phyloP scores from a whole-genome alignment of 2,113 vertebrate genomes.

The Paratilapia polleni region DNA sequence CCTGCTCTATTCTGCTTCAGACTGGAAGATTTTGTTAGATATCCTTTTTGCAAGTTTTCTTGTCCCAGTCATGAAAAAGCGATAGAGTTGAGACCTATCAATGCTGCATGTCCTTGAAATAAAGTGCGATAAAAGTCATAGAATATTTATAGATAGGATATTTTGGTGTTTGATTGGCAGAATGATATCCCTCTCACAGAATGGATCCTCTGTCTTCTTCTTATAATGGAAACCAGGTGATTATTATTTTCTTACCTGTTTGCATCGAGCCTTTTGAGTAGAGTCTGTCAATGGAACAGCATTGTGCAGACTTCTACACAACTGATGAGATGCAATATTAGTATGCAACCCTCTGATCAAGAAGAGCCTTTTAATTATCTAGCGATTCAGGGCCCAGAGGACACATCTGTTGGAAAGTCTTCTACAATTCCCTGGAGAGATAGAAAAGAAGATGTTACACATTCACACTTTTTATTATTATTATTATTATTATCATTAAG shows the following conservation, averaged over 20 bases:
- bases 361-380: constrained; percentile 77
- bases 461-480: constrained; percentile 53
- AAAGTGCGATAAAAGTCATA: constrained; percentile 7
- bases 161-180: constrained; percentile 28
- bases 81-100: neutral
- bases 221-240: constrained; percentile 35
- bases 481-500: constrained; percentile 58
- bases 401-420: constrained; percentile 72
- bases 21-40: neutral
- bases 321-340: constrained; percentile 52
- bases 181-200: constrained; percentile 3
- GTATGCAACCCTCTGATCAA: constrained; percentile 61
- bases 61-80: neutral
- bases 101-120: neutral
- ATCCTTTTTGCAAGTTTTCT: neutral
- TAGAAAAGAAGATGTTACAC: constrained; percentile 53
- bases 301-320: constrained; percentile 45
- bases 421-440: constrained; percentile 62
- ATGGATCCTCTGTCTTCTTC: neutral
- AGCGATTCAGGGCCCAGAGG: constrained; percentile 65
- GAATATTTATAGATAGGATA: neutral
- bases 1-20: neutral
- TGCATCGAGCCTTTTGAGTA: constrained; percentile 37
- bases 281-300: constrained; percentile 45
- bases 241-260: constrained; percentile 38